Percentiles rank a stretch among this genome's conserved stretches.
Conservation (phyloP, 2,888 invertebrate genomes). For the Caenorhabditis sp. region DNA sequence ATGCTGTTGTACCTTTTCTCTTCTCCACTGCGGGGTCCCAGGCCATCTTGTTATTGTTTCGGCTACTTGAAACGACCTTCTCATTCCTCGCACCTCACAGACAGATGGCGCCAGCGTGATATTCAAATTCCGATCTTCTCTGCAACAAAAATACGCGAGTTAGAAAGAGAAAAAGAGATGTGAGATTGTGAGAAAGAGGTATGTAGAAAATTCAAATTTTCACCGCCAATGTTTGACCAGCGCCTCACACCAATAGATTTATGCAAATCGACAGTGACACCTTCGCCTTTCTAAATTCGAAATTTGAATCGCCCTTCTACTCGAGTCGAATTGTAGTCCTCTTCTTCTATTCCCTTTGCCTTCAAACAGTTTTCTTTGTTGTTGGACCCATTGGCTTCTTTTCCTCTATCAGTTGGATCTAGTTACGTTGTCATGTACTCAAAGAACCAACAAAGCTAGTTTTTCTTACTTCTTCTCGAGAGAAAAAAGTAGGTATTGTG, state of each 20-base stretch:
- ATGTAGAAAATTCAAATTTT: constrained; percentile 30
- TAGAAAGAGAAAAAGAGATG: background rate
- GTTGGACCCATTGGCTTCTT: background rate
- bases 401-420: constrained; percentile 35
- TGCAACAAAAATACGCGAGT: constrained; percentile 2
- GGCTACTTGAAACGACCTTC: constrained; percentile 34
- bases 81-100: constrained; percentile 30
- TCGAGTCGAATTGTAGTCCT: too few relatives aligned
- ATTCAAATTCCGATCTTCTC: constrained; percentile 16
- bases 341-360: too few relatives aligned
- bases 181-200: background rate
- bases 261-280: constrained; percentile 23
- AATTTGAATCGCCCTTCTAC: background rate
- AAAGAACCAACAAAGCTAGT: constrained; percentile 26
- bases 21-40: constrained; percentile 14
- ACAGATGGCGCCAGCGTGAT: constrained; percentile 59
- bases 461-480: too few relatives aligned
- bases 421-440: constrained; percentile 33
- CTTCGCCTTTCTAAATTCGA: background rate
- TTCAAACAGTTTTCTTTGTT: background rate
- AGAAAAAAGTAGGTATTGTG: constrained; percentile 6
- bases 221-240: background rate
- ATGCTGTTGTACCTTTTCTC: background rate
- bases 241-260: constrained; percentile 5
- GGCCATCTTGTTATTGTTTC: constrained; percentile 31